A percentile compares a stretch with the other conserved stretches of the same genome.
phyloP scores from a whole-genome alignment of 2,888 invertebrate species.

The Odontomyia ornata region DNA sequence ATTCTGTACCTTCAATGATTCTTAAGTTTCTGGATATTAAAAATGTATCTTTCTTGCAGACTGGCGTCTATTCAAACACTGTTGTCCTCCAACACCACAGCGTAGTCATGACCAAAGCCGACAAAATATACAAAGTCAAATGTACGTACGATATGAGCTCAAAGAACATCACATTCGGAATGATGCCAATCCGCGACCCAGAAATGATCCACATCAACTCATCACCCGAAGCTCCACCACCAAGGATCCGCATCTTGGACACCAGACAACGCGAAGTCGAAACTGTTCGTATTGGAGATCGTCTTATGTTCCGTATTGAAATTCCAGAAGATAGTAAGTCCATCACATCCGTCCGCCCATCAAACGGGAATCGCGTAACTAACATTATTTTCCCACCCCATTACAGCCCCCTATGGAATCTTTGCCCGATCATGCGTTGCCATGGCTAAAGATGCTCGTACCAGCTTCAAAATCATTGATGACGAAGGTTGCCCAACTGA shows the following conservation, averaged over 20 bases:
- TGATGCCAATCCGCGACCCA: slow-evolving; percentile 96
- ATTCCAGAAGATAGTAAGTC: slow-evolving; percentile 96
- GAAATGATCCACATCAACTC: slow-evolving; percentile 97
- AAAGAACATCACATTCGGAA: slow-evolving; percentile 95
- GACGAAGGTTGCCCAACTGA: slow-evolving; percentile 95
- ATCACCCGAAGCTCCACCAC: slow-evolving; percentile 93
- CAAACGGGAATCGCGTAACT: too few species aligned
- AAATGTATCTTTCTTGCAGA: slow-evolving; percentile 66
- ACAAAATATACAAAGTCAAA: slow-evolving; percentile 95
- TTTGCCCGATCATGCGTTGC: slow-evolving; percentile 95
- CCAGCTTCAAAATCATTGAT: slow-evolving; percentile 95
- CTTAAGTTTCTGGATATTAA: not conserved
- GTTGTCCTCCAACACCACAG: slow-evolving; percentile 95
- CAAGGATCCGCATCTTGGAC: slow-evolving; percentile 91
- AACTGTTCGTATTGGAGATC: slow-evolving; percentile 93
- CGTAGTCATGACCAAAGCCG: slow-evolving; percentile 95
- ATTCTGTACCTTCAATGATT: not conserved
- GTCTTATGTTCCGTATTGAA: slow-evolving; percentile 93
- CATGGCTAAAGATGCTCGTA: slow-evolving; percentile 96
- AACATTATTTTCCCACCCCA: too few species aligned
- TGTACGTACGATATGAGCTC: slow-evolving; percentile 97
- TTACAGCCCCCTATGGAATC: slow-evolving; percentile 89
- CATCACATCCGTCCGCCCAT: too few species aligned
- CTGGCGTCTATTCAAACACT: slow-evolving; percentile 92
- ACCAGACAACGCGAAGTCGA: slow-evolving; percentile 87